Base-by-base conservation (phyloP, 2,888 invertebrate genomes). In the Euplexia lucipara region DNA sequence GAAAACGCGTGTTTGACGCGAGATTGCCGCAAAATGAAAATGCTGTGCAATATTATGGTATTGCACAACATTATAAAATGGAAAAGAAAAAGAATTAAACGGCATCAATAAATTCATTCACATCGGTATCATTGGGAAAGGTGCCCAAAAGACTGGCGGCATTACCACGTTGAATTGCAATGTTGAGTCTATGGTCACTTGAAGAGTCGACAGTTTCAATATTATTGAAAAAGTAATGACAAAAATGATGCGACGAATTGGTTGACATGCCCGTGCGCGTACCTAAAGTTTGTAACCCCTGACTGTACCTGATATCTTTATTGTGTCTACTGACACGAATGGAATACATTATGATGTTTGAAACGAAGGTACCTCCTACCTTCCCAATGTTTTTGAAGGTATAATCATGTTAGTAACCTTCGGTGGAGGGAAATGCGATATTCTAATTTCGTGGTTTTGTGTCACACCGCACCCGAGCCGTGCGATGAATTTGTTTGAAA, bases 401-500 rank as follows among this genome's bases (percentile, higher is more conserved):
- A 47, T 47, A 68, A 67, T 67, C 68, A 18, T 45, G 26, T 67
- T 48, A 53, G 18, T 10, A 32, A 42, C 34, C 34, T 47, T 44
- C 22, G 14, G 9, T 49, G 44, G 3, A 35, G n/a, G 5, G 22
- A 54, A 54, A 67, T 16, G 10, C 20, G 57, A 52, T 45, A 57
- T 45, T 67, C 14, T 57, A 51, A 47, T 67, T 51, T 45, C 22
- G 32, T n/a, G 30, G 32, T 56, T 34, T 56, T 63, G 35, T 42
- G 22, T n/a, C 39, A 32, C 10, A 3, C 22, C 6, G n/a, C n/a
- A n/a, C n/a, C n/a, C n/a, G n/a, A n/a, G n/a, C n/a, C 26, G 18
- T 39, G 34, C 12, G 35, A 34, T 12, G 30, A n/a, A 32, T 45
- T 18, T 49, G 6, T 53, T 65, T 39, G 39, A n/a, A 12, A 44